Conservation (phyloP, 2,797 vertebrate species). For the Hemibagrus guttatus region DNA sequence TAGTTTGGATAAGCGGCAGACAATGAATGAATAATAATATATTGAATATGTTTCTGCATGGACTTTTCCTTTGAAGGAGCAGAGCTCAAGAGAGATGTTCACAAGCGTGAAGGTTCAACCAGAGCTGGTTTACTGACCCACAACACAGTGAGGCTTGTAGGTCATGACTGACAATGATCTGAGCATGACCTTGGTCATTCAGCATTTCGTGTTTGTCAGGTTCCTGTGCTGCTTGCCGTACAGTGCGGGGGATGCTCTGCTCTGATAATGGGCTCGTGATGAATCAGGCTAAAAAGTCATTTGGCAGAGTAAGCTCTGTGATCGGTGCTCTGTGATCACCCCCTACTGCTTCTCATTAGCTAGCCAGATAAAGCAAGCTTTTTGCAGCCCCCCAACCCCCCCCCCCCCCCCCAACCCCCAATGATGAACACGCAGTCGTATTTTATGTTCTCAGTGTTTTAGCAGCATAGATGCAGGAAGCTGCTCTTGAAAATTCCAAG, state of each 20-base stretch:
- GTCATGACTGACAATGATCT: slow-evolving; percentile 61
- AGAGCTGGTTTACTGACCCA: slow-evolving; percentile 61
- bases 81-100: background rate
- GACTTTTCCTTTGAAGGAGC: background rate
- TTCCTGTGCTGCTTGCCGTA: slow-evolving; percentile 57
- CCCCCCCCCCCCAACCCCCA: slow-evolving; percentile 4
- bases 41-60: background rate
- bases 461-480: background rate
- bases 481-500: slow-evolving; percentile 21
- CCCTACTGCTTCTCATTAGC: slow-evolving; percentile 61
- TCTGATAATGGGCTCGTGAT: slow-evolving; percentile 60
- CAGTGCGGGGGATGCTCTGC: slow-evolving; percentile 58
- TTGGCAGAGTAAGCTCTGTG: slow-evolving; percentile 63
- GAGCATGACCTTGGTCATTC: slow-evolving; percentile 66
- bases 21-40: no score
- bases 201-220: slow-evolving; percentile 67
- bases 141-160: slow-evolving; percentile 63
- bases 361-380: slow-evolving; percentile 60
- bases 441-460: background rate
- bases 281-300: slow-evolving; percentile 69
- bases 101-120: slow-evolving; percentile 5
- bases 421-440: slow-evolving; percentile 36
- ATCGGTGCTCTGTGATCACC: slow-evolving; percentile 57
- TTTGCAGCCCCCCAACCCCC: slow-evolving; percentile 19
- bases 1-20: no score